Base-by-base conservation (phyloP, 2,113 vertebrate genomes). In the Hucho hucho region DNA sequence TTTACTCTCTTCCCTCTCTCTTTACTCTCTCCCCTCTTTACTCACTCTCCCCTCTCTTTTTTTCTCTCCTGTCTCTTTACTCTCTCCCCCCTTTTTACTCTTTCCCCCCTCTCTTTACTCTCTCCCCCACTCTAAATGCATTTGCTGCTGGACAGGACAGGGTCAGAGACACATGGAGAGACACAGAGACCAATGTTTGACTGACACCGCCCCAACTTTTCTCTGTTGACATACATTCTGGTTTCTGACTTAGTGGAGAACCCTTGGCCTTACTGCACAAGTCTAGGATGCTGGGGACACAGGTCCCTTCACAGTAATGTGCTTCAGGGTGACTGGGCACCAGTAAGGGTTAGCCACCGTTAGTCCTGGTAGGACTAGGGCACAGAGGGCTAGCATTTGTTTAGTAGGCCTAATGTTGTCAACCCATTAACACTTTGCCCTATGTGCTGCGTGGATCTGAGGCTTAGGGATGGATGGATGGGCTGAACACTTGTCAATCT, bases 291-390 rank as follows among this genome's bases (percentile, higher is more conserved):
- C 77, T 56, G 16, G 32, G 28, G 24, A 82, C 84, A 80, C 69
- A 71, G 22, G 68, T 81, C 56, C 71, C 86, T 87, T 88, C 83
- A 81, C 82, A 90, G 80, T 82, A 47, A 89, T 91, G 80, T 88
- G 77, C 87, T 92, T 91, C 86, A 81, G 91, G 91, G 89, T 92
- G 91, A 90, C 84, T 78, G 88, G 84, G 59, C 84, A 77, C 78
- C 88, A 91, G 85, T 91, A 85, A 86, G 86, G 89, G 88, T 91
- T 87, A 89, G 83, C 82, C 14, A 72, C 75, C 78, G 81, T 87
- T 88, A 68, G 65, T 47, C 9, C 73, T 25, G 46, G 29, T 32
- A 88, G 87, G 84, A 16, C 83, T n/a, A 53, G 77, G 85, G 72
- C 76, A 76, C 72, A 70, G 75, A 69, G 77, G 78, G 75, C 86